A percentile compares a stretch with the other conserved stretches of the same genome.
Evolutionary conservation across 2,797 vertebrate genomes (phyloP).

Genomic region (Sebastes goodei): DNA sequence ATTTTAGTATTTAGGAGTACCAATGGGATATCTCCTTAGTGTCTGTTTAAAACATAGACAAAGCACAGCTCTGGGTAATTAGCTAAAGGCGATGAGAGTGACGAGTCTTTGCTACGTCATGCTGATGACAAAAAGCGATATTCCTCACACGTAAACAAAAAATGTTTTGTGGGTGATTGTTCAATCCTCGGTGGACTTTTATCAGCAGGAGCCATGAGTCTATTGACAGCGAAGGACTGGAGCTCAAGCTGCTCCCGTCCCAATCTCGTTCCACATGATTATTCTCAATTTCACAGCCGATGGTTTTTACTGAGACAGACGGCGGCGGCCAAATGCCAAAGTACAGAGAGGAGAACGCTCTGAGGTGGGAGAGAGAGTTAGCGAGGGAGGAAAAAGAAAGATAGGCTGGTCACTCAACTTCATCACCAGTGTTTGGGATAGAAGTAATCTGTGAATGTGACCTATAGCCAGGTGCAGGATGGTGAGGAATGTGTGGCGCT

Average conservation of each 20-base stretch:
- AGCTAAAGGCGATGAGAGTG: not conserved
- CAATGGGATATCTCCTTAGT: slow-evolving; percentile 17
- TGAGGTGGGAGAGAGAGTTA: slow-evolving; percentile 52
- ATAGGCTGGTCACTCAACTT: slow-evolving; percentile 55
- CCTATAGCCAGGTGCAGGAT: slow-evolving; percentile 14
- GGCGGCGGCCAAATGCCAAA: slow-evolving; percentile 73
- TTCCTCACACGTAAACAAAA: slow-evolving; percentile 35
- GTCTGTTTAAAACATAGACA: slow-evolving; percentile 15
- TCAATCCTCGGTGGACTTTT: slow-evolving; percentile 63
- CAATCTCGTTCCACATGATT: slow-evolving; percentile 84
- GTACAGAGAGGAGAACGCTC: slow-evolving; percentile 59
- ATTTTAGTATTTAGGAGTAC: slow-evolving; percentile 18
- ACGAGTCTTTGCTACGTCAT: not conserved
- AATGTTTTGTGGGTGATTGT: slow-evolving; percentile 47
- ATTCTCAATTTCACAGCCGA: slow-evolving; percentile 86
- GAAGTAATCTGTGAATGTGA: slow-evolving; percentile 48
- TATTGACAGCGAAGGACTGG: slow-evolving; percentile 62
- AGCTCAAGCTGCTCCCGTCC: slow-evolving; percentile 77
- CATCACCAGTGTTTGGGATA: slow-evolving; percentile 48
- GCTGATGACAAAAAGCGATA: slow-evolving; percentile 36
- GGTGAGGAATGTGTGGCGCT: not conserved
- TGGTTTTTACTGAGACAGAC: slow-evolving; percentile 80
- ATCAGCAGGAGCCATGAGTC: slow-evolving; percentile 69
- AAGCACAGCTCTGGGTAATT: slow-evolving; percentile 12
- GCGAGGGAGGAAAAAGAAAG: slow-evolving; percentile 16